Conservation (phyloP, 2,113 vertebrate species). For the Gasterosteus aculeatus region DNA sequence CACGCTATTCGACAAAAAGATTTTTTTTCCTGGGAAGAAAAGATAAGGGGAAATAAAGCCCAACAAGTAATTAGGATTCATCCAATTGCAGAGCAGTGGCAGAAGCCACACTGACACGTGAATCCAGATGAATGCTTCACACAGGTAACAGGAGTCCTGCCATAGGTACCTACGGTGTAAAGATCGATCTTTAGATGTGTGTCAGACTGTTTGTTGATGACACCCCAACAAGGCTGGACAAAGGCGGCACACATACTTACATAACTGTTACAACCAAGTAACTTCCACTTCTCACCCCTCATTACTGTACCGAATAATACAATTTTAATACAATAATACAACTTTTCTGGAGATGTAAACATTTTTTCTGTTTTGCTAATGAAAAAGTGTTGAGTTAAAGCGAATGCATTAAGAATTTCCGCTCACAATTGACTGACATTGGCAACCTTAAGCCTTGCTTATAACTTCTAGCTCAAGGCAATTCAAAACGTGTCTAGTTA, state of each 20-base stretch:
- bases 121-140: neutral
- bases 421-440: slow-evolving; percentile 7
- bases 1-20: neutral
- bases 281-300: neutral
- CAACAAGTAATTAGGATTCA: slow-evolving; percentile 4
- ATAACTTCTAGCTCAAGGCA: slow-evolving; percentile 3
- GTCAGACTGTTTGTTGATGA: neutral
- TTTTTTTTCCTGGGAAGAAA: neutral
- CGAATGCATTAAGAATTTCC: neutral
- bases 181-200: neutral
- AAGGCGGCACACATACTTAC: neutral
- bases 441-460: neutral
- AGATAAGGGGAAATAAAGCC: neutral
- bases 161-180: neutral
- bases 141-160: neutral
- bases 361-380: neutral
- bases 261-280: neutral
- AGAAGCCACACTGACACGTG: neutral
- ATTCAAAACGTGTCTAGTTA: slow-evolving; percentile 17
- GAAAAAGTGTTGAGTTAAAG: slow-evolving; percentile 2
- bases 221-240: neutral
- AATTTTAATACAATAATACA: neutral
- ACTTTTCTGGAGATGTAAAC: neutral
- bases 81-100: neutral
- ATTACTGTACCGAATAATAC: neutral